Evolutionary conservation across 2,113 vertebrate species (phyloP), one percentile per base, ranked within the genome.

Genomic region (Chionodraco myersi): DNA sequence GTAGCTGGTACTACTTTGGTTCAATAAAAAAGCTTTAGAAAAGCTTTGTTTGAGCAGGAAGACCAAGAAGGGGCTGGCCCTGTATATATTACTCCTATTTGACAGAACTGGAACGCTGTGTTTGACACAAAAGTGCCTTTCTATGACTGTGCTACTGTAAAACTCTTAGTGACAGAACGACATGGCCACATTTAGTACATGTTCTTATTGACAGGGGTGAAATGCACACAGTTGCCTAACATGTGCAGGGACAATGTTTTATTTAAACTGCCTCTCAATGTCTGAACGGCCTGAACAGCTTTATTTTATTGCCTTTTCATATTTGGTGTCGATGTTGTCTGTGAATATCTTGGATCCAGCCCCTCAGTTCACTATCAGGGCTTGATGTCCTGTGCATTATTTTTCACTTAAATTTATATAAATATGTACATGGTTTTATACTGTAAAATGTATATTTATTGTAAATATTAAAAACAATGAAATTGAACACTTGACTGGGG

Each of bases 1-100:
- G 96, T 97, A 97, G 97, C 98, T 96, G 98, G 97, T 96, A 97
- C 98, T 97, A 97, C 96, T 92, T 41, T 81, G 94, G 91, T 93
- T 92, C 67, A 82, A 61, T 89, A 21, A 78, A 80, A 41, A 87
- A 91, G 80, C 88, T 90, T 91, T 92, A 86, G 89, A 93, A 92
- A 94, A 92, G 94, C 93, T 89, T 88, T 85, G 86, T 93, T 91
- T 93, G 86, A 88, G 86, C 86, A 89, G 88, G 87, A 90, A 92
- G 77, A 92, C 83, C 61, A 93, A 92, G 91, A 79, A 93, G 89
- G 94, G 94, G 90, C 91, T 95, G 84, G 89, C 94, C 94, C 94
- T 85, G 84, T 87, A 88, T 51, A 90, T 91, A 58, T 58, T 92
- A 82, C 86, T 93, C 83, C 84, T 77, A 82, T 66, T 77, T 85